Evolutionary conservation across 2,888 invertebrate species (phyloP).

Genomic region (Caradrina kadenii): DNA sequence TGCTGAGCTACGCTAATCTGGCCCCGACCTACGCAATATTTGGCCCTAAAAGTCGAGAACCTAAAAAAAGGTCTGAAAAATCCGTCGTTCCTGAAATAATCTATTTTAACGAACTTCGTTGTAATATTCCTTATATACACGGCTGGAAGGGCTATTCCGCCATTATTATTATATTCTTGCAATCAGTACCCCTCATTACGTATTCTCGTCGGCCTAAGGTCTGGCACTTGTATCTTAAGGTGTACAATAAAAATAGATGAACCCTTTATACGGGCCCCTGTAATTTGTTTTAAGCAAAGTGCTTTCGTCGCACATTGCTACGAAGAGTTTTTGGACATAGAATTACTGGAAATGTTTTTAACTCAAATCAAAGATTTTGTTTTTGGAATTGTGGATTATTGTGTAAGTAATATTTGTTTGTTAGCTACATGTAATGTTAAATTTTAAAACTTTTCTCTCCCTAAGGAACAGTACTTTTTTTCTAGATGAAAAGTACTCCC

Average conservation of each 20-base stretch:
- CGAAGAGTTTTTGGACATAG: slow-evolving; percentile 49
- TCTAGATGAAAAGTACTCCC: too few species aligned
- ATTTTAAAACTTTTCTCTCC: too few species aligned
- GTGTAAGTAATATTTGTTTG: too few species aligned
- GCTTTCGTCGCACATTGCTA: slow-evolving; percentile 67
- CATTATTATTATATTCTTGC: slow-evolving; percentile 60
- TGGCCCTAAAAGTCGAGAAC: not conserved
- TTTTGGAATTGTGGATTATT: not conserved
- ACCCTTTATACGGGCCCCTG: slow-evolving; percentile 70
- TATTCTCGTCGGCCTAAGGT: slow-evolving; percentile 65
- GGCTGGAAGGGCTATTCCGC: slow-evolving; percentile 35
- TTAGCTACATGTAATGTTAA: too few species aligned
- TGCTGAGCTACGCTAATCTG: not conserved
- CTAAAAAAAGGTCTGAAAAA: slow-evolving; percentile 2
- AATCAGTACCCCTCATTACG: slow-evolving; percentile 64
- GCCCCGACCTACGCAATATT: not conserved
- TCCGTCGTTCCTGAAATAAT: slow-evolving; percentile 25
- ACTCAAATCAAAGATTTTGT: not conserved
- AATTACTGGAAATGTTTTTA: slow-evolving; percentile 44
- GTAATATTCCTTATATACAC: slow-evolving; percentile 35
- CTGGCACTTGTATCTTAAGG: slow-evolving; percentile 62
- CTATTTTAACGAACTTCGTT: slow-evolving; percentile 51
- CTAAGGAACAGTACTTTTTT: too few species aligned
- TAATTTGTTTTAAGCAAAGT: slow-evolving; percentile 80
- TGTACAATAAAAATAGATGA: slow-evolving; percentile 76